A percentile compares a stretch with the other conserved stretches of the same genome.
These are phyloP conservation scores for Hyalella azteca DNA, from an alignment of 2,888 invertebrate species.

Conservation along the genomic window DNA sequence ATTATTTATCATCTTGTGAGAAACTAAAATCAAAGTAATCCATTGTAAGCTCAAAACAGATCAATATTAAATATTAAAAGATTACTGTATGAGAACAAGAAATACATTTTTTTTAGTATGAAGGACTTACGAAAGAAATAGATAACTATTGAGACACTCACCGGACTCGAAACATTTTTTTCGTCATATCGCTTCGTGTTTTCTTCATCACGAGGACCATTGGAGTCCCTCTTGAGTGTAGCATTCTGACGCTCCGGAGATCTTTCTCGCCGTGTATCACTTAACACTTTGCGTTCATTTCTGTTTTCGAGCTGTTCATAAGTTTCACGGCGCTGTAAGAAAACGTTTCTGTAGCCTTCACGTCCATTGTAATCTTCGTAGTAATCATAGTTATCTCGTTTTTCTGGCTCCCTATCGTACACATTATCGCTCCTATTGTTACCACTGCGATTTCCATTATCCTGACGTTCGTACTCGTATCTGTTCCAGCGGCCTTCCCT, in stretches of 20 bases:
- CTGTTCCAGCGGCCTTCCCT: neutral
- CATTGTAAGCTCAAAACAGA: too few species aligned
- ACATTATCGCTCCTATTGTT: neutral
- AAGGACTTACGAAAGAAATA: too few species aligned
- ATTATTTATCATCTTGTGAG: too few species aligned
- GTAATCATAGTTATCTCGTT: neutral
- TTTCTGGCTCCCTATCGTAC: neutral
- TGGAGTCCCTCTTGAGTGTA: neutral
- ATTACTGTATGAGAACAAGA: too few species aligned
- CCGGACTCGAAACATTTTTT: constrained; percentile 6
- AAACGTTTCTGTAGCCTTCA: constrained; percentile 8
- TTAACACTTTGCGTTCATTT: neutral
- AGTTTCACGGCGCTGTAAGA: constrained; percentile 26
- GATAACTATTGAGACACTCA: too few species aligned
- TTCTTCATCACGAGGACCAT: constrained; percentile 29
- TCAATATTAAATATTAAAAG: too few species aligned
- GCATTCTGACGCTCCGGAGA: neutral
- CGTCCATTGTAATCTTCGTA: constrained; percentile 22
- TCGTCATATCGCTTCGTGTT: constrained; percentile 15
- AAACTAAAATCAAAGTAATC: too few species aligned
- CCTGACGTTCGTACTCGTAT: neutral
- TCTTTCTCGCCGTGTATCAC: neutral
- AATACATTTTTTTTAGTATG: too few species aligned
- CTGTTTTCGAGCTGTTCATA: constrained; percentile 2
- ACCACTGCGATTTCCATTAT: neutral